Percentiles rank a stretch among this genome's conserved stretches.
phyloP scores from a whole-genome alignment of 2,797 vertebrate genomes.

The Amblyopsis hoosieri region DNA sequence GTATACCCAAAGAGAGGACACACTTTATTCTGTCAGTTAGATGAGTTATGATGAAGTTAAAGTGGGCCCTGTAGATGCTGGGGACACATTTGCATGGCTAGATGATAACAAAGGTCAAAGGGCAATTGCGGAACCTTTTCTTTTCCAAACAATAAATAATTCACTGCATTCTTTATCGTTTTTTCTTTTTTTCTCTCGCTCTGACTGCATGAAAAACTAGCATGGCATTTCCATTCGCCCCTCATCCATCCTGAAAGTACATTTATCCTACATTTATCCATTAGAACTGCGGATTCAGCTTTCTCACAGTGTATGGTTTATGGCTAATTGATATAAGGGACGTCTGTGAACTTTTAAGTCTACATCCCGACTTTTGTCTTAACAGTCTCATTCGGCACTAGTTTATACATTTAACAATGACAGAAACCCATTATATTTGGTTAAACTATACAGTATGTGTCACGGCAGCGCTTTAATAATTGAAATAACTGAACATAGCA shows the following conservation, averaged over 20 bases:
- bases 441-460: too few species aligned
- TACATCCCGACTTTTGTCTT: conserved; percentile 38
- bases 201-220: neutral
- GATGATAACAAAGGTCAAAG: neutral
- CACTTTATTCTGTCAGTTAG: neutral
- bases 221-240: neutral
- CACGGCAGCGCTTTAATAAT: too few species aligned
- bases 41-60: neutral
- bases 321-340: conserved; percentile 37
- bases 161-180: neutral
- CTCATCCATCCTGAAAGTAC: neutral
- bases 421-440: too few species aligned
- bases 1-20: neutral
- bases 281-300: conserved; percentile 16
- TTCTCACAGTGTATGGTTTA: conserved; percentile 21
- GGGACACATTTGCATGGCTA: neutral
- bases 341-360: conserved; percentile 15
- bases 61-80: neutral
- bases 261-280: conserved; percentile 7
- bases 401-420: too few species aligned
- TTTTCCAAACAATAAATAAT: conserved; percentile 1
- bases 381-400: conserved; percentile 39
- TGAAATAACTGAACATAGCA: too few species aligned
- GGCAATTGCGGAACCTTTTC: neutral
- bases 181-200: neutral